A percentile compares a stretch with the other conserved stretches of the same genome.
Conservation (phyloP, 1,140 invertebrate genomes). For the Megalonaias nervosa region DNA sequence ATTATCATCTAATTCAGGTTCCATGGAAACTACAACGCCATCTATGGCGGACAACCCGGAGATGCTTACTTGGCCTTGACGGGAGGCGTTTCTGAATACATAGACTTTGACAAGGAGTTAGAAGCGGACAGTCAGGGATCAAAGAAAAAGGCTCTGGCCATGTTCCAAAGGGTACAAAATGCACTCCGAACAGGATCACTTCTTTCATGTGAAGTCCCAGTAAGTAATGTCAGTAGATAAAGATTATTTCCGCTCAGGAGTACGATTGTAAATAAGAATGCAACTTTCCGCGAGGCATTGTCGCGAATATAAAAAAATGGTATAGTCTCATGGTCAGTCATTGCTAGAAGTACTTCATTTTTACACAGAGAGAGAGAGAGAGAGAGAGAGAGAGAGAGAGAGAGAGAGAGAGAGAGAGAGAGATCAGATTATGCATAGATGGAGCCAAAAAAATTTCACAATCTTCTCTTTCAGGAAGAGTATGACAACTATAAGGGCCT, state of each 20-base stretch:
- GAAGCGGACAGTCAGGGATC: conserved; percentile 25
- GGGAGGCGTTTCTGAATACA: conserved; percentile 64
- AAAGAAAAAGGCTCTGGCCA: conserved; percentile 1
- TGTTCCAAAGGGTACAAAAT: conserved; percentile 52
- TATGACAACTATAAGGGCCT: conserved; percentile 50
- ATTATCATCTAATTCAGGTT: conserved; percentile 44
- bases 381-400: neutral
- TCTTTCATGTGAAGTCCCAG: conserved; percentile 55
- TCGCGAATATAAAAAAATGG: neutral
- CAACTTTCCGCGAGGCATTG: too few species aligned
- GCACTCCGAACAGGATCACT: conserved; percentile 45
- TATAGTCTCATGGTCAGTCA: neutral
- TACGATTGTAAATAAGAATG: too few species aligned
- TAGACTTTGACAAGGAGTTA: conserved; percentile 41
- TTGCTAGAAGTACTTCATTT: neutral
- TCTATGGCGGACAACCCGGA: conserved; percentile 64
- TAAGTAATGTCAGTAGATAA: conserved; percentile 25
- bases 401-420: conserved; percentile 3
- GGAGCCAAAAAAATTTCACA: neutral
- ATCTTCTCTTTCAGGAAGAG: conserved; percentile 35
- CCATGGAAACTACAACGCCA: conserved; percentile 62
- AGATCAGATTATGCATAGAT: neutral
- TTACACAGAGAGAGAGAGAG: neutral
- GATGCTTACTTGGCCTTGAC: conserved; percentile 65
- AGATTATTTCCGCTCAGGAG: too few species aligned